These are phyloP conservation scores for Stegana nigrithorax DNA, from an alignment of 2,888 invertebrate genomes.

Conservation along the genomic window DNA sequence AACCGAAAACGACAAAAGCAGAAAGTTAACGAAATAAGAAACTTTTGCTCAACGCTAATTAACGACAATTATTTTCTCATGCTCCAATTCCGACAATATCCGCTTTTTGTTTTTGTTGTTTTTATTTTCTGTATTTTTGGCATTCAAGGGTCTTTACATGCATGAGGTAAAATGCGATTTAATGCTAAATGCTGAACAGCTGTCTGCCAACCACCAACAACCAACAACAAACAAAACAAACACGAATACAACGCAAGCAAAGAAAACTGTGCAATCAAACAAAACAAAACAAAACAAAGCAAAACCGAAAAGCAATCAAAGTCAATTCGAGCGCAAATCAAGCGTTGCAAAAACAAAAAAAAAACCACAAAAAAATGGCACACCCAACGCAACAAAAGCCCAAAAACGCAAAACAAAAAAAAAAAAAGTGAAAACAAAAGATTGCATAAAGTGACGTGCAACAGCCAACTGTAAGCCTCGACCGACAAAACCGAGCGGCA, in stretches of 20 bases:
- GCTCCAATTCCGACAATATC: slow-evolving; percentile 14
- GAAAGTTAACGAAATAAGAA: neutral
- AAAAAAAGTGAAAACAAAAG: neutral
- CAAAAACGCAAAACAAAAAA: neutral
- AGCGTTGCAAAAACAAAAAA: slow-evolving; percentile 8
- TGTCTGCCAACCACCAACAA: neutral
- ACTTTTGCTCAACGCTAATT: slow-evolving; percentile 10
- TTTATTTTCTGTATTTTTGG: too few species aligned
- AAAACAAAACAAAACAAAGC: neutral
- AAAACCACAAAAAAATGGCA: neutral
- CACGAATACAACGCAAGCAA: neutral
- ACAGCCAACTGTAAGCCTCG: too few species aligned
- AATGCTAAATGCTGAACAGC: neutral
- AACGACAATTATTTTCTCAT: slow-evolving; percentile 15
- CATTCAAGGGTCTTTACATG: neutral
- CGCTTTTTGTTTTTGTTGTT: neutral
- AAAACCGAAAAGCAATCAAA: slow-evolving; percentile 12
- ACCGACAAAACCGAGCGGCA: too few species aligned
- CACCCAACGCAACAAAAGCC: neutral
- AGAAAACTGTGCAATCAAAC: neutral
- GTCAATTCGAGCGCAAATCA: slow-evolving; percentile 9
- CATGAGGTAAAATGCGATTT: neutral
- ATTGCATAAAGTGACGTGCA: neutral
- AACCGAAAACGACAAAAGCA: neutral
- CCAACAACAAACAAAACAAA: neutral